phyloP scores from a whole-genome alignment of 2,888 invertebrate genomes.

The Mythimna loreyi region DNA sequence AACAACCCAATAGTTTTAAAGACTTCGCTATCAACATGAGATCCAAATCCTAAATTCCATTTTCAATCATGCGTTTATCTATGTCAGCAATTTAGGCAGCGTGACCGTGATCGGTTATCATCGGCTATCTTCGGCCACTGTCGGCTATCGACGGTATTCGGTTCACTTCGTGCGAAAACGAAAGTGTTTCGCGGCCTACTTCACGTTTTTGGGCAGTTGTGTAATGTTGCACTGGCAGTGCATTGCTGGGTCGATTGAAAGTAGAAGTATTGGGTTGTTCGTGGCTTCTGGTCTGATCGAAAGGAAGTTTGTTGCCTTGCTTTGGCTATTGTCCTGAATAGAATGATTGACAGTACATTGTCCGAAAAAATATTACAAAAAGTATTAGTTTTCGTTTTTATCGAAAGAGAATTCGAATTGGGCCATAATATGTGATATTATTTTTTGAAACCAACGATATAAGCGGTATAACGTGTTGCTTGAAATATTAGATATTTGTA shows the following conservation, averaged over 20 bases:
- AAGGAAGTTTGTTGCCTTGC: slow-evolving; percentile 16
- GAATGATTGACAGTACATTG: neutral
- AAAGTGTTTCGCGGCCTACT: slow-evolving; percentile 83
- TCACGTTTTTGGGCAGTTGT: slow-evolving; percentile 78
- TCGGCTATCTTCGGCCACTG: slow-evolving; percentile 48
- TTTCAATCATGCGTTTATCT: slow-evolving; percentile 54
- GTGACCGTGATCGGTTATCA: slow-evolving; percentile 51
- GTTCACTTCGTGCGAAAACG: slow-evolving; percentile 78
- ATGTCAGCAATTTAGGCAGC: slow-evolving; percentile 51
- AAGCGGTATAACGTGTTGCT: neutral
- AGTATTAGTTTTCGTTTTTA: neutral
- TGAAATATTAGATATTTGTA: neutral
- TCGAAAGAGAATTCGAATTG: neutral
- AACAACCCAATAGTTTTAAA: too few relatives aligned
- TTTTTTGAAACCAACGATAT: neutral
- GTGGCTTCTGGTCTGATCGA: slow-evolving; percentile 14
- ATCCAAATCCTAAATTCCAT: slow-evolving; percentile 16
- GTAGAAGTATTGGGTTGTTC: slow-evolving; percentile 35
- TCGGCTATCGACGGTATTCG: slow-evolving; percentile 52
- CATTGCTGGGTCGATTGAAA: slow-evolving; percentile 51
- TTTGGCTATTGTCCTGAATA: neutral
- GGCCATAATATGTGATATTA: neutral
- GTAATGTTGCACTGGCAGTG: slow-evolving; percentile 73
- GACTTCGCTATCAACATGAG: neutral
- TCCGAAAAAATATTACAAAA: neutral